A percentile compares a stretch with the other conserved stretches of the same genome.
Conservation (phyloP, 2,888 invertebrate genomes). For the Meandrusa payeni region DNA sequence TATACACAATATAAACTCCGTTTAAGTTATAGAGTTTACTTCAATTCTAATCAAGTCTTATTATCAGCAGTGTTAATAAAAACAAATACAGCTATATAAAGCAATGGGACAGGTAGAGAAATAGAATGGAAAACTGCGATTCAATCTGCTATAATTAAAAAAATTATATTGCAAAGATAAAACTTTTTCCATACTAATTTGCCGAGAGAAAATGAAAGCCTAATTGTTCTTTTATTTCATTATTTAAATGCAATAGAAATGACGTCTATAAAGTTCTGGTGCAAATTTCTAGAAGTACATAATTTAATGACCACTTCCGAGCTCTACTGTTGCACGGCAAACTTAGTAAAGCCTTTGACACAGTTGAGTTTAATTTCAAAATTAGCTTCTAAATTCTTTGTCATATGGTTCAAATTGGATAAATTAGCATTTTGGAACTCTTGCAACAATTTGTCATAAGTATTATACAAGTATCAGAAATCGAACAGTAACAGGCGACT, state of each 20-base stretch:
- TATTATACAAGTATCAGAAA: slow-evolving; percentile 41
- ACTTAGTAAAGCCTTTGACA: slow-evolving; percentile 32
- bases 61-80: too few species aligned
- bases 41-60: too few species aligned
- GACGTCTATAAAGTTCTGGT: slow-evolving; percentile 31
- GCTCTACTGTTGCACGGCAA: slow-evolving; percentile 36
- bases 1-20: too few species aligned
- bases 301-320: slow-evolving; percentile 45
- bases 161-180: neutral
- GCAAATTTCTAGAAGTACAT: slow-evolving; percentile 47
- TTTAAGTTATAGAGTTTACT: too few species aligned
- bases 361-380: slow-evolving; percentile 8
- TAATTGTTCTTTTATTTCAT: slow-evolving; percentile 23
- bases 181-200: neutral
- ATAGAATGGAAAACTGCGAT: too few species aligned
- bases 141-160: too few species aligned
- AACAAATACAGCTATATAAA: too few species aligned
- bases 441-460: slow-evolving; percentile 30
- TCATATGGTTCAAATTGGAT: slow-evolving; percentile 28
- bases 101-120: too few species aligned
- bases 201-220: slow-evolving; percentile 1
- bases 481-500: slow-evolving; percentile 49
- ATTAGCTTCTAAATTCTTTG: slow-evolving; percentile 25
- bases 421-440: slow-evolving; percentile 3
- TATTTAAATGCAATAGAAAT: slow-evolving; percentile 22